Percentiles rank a stretch among this genome's conserved stretches.
Conservation (phyloP, 2,888 invertebrate genomes). For the Colletes collaris region DNA sequence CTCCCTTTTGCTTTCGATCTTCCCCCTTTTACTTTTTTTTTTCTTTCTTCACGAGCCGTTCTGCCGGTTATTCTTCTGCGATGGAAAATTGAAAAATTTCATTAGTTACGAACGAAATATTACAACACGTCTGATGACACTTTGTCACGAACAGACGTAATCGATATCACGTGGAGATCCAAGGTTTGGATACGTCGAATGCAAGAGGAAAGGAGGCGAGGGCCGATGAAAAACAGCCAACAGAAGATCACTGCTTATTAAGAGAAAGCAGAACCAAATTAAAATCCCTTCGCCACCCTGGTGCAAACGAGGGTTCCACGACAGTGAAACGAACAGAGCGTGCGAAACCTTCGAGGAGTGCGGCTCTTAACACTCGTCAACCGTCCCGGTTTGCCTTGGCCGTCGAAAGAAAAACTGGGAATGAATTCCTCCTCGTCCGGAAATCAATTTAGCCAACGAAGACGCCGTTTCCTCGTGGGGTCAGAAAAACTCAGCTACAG, state of each 20-base stretch:
- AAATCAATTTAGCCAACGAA: slow-evolving; percentile 20
- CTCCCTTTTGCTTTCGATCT: slow-evolving; percentile 24
- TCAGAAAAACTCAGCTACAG: slow-evolving; percentile 1
- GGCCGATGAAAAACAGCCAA: too few relatives aligned
- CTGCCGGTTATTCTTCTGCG: neutral
- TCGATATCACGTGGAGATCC: too few relatives aligned
- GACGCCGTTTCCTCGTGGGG: neutral
- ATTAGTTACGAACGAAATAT: neutral
- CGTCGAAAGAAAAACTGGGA: neutral
- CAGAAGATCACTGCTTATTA: too few relatives aligned
- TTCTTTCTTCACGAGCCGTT: neutral
- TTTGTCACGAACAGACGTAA: too few relatives aligned
- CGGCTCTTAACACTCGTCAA: neutral
- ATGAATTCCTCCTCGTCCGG: slow-evolving; percentile 26
- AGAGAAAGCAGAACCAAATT: neutral
- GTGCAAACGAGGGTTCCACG: neutral
- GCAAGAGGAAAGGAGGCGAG: too few relatives aligned
- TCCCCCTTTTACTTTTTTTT: neutral
- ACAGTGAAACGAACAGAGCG: neutral
- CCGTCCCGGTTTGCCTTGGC: neutral
- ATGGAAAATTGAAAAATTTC: neutral
- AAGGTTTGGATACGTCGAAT: too few relatives aligned
- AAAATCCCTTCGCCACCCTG: neutral
- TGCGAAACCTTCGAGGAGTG: neutral
- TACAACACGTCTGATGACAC: too few relatives aligned